Base-by-base conservation (phyloP, 2,888 invertebrate genomes). In the Dynastes maya region DNA sequence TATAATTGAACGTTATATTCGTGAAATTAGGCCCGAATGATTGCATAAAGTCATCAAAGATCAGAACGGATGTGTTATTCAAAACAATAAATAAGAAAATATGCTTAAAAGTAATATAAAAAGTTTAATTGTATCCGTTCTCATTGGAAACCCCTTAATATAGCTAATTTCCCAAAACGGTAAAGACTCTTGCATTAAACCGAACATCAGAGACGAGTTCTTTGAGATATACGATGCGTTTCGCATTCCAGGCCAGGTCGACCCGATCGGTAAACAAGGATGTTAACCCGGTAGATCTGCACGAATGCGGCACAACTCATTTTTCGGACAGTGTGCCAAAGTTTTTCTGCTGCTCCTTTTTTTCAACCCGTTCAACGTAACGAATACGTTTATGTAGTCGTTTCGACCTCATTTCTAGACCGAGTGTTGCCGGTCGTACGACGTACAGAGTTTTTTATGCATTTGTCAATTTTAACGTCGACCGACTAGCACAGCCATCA, bases 241-340 rank as follows among this genome's bases (percentile, higher is more conserved):
- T 40, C 37, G 40, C 65, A 65, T 65, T 65, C 65, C 65, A 65
- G 65, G 40, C 76, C 76, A 76, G 65, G 76, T 65, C 76, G 63
- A 49, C n/a, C 64, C 65, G 76, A 51, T 76, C 64, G 64, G 55
- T 72, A 53, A 16, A 27, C 64, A 29, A 32, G 64, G 64, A 64
- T 64, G 32, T 64, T 64, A 64, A 64, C 37, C 64, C 32, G 64
- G 37, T n/a, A 64, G n/a, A 64, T 32, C 3, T 29, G 3, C 32
- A 37, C 64, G 32, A 45, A 45, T 11, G 45, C 45, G 45, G 45
- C 2, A 45, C 45, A 6, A 63, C 53, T 11, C 3, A 55, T 55
- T 55, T 64, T 64, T 64, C 64, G 37, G n/a, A 64, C 32, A 37
- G 37, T 37, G 29, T 64, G 64, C 64, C 64, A 64, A 64, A 64